These are phyloP conservation scores for Tyria jacobaeae DNA, from an alignment of 2,888 invertebrate genomes.

Conservation along the genomic window DNA sequence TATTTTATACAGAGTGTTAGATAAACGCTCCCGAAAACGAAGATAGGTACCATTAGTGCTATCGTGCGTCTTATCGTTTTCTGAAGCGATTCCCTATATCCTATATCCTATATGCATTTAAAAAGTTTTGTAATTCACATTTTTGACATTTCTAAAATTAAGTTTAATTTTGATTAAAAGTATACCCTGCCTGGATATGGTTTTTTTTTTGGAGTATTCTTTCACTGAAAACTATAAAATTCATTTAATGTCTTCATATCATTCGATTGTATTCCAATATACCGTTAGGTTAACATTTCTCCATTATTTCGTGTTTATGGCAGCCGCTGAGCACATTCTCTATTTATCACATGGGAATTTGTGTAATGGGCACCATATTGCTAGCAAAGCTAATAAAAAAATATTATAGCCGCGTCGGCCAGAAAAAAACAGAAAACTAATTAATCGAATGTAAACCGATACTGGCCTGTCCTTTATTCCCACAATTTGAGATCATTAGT, in stretches of 20 bases:
- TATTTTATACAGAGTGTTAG: no score
- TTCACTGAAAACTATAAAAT: no score
- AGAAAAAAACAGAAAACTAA: constrained; percentile 55
- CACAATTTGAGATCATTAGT: constrained; percentile 56
- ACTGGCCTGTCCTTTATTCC: constrained; percentile 26
- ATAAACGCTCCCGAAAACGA: no score
- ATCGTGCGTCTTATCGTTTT: no score
- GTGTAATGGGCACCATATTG: constrained; percentile 37
- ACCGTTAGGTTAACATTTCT: not conserved
- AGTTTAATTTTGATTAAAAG: no score
- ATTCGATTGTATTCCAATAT: not conserved
- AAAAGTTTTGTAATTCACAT: no score
- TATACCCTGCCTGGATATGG: not conserved
- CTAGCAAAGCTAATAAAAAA: constrained; percentile 52
- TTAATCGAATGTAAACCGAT: constrained; percentile 59
- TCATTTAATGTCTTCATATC: no score
- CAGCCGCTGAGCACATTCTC: constrained; percentile 49
- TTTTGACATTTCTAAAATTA: no score
- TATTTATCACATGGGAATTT: constrained; percentile 58
- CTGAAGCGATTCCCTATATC: no score
- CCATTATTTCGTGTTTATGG: constrained; percentile 41
- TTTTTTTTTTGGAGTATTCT: no score
- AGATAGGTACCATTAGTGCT: no score
- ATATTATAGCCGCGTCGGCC: constrained; percentile 47
- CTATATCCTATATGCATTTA: no score